A percentile compares a stretch with the other conserved stretches of the same genome.
Evolutionary conservation across 2,797 vertebrate species (phyloP).

Genomic region (Neostethus bicornis): DNA sequence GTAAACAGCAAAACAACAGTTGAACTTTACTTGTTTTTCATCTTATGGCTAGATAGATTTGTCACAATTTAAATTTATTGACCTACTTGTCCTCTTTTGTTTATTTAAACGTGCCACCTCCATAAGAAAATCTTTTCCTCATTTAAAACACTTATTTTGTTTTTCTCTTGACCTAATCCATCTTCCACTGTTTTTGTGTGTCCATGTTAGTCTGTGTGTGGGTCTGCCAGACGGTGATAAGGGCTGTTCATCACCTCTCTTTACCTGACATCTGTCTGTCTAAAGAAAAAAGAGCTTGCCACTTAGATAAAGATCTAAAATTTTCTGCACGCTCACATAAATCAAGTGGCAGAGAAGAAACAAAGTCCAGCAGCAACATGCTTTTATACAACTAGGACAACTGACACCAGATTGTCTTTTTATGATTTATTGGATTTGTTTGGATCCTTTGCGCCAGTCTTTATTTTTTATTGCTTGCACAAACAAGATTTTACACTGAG

Average conservation of each 20-base stretch:
- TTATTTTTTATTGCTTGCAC: constrained; percentile 12
- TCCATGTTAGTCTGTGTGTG: constrained; percentile 41
- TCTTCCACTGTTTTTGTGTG: constrained; percentile 54
- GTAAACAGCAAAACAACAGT: constrained; percentile 7
- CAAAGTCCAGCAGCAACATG: constrained; percentile 7
- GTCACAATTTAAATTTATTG: background rate
- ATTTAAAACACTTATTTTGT: constrained; percentile 47
- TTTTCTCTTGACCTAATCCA: constrained; percentile 66
- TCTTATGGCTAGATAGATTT: background rate
- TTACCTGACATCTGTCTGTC: constrained; percentile 72
- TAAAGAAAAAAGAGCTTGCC: constrained; percentile 50
- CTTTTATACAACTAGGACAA: constrained; percentile 15
- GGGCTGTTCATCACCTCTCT: constrained; percentile 61
- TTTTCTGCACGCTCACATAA: constrained; percentile 50
- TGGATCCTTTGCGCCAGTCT: constrained; percentile 16
- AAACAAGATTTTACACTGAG: constrained; percentile 2
- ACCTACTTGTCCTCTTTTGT: constrained; percentile 12
- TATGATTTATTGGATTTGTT: constrained; percentile 10
- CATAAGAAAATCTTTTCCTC: constrained; percentile 27
- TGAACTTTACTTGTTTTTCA: background rate
- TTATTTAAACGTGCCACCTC: constrained; percentile 30
- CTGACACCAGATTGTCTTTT: background rate
- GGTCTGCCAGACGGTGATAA: constrained; percentile 71
- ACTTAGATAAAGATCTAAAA: constrained; percentile 47
- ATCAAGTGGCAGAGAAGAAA: constrained; percentile 44